Conservation (phyloP, 1,140 invertebrate genomes). For the Drosophila albomicans region DNA sequence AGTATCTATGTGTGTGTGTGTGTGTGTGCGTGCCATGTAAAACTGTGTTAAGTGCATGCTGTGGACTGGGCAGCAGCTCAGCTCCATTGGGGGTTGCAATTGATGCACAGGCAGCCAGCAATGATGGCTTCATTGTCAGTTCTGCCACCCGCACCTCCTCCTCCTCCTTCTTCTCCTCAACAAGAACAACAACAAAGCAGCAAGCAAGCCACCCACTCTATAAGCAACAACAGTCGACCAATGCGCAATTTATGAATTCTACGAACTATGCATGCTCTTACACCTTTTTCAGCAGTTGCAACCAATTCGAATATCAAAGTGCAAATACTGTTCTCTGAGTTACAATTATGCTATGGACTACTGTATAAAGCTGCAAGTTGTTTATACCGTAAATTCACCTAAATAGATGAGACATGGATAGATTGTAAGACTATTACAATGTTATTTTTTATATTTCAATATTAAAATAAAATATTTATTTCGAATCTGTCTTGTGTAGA, state of each 20-base stretch:
- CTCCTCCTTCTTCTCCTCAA: neutral
- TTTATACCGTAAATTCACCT: no score
- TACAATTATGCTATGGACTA: no score
- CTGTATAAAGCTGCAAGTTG: no score
- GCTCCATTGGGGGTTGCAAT: conserved; percentile 47
- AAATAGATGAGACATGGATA: no score
- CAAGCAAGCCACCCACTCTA: neutral
- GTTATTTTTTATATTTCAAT: no score
- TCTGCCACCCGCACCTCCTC: neutral
- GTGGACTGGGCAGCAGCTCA: conserved; percentile 33
- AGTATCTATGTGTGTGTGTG: conserved; percentile 5
- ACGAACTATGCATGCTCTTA: neutral
- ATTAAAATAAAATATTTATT: no score
- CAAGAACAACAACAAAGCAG: conserved; percentile 19
- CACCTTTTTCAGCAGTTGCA: neutral
- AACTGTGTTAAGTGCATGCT: conserved; percentile 76
- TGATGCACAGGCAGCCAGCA: conserved; percentile 44
- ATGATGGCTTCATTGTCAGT: conserved; percentile 73
- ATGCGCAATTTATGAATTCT: neutral
- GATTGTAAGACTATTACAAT: no score
- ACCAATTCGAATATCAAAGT: neutral
- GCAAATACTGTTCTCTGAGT: no score
- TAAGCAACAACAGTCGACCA: neutral
- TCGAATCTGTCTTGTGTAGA: no score
- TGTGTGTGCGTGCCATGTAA: conserved; percentile 31